Percentiles rank a stretch among this genome's conserved stretches.
phyloP scores from a whole-genome alignment of 1,140 invertebrate genomes.

The Metaphire vulgaris region DNA sequence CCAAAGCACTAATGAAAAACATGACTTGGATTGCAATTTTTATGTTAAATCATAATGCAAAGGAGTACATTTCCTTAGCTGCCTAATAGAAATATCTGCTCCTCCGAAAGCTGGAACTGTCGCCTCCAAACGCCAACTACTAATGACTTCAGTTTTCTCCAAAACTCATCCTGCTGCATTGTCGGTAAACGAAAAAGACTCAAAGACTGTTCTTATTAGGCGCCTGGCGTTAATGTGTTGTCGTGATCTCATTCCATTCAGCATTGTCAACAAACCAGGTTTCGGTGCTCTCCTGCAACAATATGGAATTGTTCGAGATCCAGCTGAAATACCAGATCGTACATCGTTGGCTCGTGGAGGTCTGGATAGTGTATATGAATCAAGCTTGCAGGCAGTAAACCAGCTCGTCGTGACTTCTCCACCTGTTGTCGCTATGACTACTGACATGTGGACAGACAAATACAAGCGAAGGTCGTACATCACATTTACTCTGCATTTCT shows the following conservation, averaged over 20 bases:
- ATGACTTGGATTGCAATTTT: too few species aligned
- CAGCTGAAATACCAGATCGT: not conserved
- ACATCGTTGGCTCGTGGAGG: not conserved
- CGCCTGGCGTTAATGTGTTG: not conserved
- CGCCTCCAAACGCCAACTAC: too few species aligned
- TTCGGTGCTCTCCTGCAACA: not conserved
- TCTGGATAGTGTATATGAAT: not conserved
- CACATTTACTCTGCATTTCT: not conserved
- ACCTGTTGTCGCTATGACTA: not conserved
- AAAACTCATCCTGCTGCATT: too few species aligned
- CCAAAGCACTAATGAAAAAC: too few species aligned
- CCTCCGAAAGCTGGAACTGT: too few species aligned
- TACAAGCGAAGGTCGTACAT: not conserved
- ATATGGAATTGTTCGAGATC: not conserved
- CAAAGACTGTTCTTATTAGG: too few species aligned
- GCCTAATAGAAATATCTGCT: too few species aligned
- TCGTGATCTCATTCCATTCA: not conserved
- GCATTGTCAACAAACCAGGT: not conserved
- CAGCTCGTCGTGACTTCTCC: not conserved
- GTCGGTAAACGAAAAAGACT: too few species aligned
- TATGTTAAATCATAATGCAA: too few species aligned
- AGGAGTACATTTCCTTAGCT: too few species aligned
- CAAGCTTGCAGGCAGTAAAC: not conserved
- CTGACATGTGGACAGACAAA: not conserved
- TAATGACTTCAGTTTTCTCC: too few species aligned